Evolutionary conservation across 2,797 vertebrate genomes (phyloP), one percentile per base, ranked within the genome.

Genomic region (Rhinatrema bivittatum): DNA sequence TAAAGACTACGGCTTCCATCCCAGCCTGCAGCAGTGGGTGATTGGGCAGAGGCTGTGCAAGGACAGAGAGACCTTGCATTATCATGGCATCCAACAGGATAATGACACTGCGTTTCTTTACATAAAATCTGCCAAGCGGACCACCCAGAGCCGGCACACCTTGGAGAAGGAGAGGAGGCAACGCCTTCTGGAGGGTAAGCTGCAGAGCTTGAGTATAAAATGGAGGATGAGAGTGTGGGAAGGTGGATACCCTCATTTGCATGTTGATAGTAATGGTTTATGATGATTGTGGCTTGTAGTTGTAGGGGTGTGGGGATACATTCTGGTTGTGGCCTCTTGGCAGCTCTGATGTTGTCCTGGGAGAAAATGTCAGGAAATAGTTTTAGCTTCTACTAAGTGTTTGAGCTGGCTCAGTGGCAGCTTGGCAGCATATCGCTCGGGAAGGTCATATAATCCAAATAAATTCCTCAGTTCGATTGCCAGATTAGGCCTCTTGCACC

Each of bases 21-120:
- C 87, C 0, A 7, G 23, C 7, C 57, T 92, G 43, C 91, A 94
- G 75, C 79, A 77, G 17, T 93, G 91, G 91, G 85, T 94, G 33
- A 76, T 94, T 3, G 86, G 87, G 9, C 89, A 87, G 62, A 79
- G 89, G 2, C 25, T 92, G 31, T 82, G 88, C 2, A 62, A 53
- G 9, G 89, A 91, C 63, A 33, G 16, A 5, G 86, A 91, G 3
- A 86, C 85, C 0, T 45, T 93, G 30, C 75, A 65, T 44, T 79
- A 70, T 13, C 84, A 91, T 1, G 84, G 86, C 0, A 25, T 92
- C 28, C 76, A 68, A n/a, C 28, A 39, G 6, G 63, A 66, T 0
- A 88, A 86, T 2, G 81, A 91, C 56, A 51, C 61, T 2, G 89
- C 65, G 3, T 92, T 84, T 53, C 76, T 94, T 28, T 94, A 90